Evolutionary conservation across 2,113 vertebrate genomes (phyloP), one percentile per base, ranked within the genome.

Genomic region (Manacus vitellinus): DNA sequence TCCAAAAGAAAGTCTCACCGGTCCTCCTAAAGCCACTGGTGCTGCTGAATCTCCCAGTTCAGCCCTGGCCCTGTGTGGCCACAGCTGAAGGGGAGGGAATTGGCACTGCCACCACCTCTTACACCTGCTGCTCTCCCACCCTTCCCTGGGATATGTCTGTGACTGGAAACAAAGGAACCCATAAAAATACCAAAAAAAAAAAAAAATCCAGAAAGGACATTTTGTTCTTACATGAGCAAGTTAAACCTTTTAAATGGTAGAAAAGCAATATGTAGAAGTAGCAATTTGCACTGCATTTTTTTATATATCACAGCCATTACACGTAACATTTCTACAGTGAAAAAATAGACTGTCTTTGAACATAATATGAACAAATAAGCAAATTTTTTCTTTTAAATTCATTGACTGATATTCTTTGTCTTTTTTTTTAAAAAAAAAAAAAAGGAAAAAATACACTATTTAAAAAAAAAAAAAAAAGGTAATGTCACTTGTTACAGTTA

Each of bases 321-420:
- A 97, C 97, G 63, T 97, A 98, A 98, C 97, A 97, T 97, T 98
- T 98, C 98, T 98, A 98, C 98, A 97, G 98, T 99, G 99, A 99
- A 99, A 99, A 99, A 99, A 99, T 99, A 99, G 98, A 99, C 99
- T 98, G 99, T 99, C 98, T 99, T 99, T 99, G 86, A 99, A 99
- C 98, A 98, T 98, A 99, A 99, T 98, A 98, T 98, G 98, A 98
- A 99, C 98, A 99, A 98, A 98, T 98, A 98, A 98, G 97, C 98
- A 97, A 98, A 98, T 96, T 96, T 94, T 94, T 98, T 88, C 97
- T 97, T 95, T 97, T 96, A 96, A 97, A 97, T 97, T 94, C 82
- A 72, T 94, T 72, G 96, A 97, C 88, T 80, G 88, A 97, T 93
- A 93, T 97, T 95, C 65, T 95, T 96, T 97, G 86, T 95, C 82